phyloP scores from a whole-genome alignment of 2,797 vertebrate species.

The Thunnus albacares region DNA sequence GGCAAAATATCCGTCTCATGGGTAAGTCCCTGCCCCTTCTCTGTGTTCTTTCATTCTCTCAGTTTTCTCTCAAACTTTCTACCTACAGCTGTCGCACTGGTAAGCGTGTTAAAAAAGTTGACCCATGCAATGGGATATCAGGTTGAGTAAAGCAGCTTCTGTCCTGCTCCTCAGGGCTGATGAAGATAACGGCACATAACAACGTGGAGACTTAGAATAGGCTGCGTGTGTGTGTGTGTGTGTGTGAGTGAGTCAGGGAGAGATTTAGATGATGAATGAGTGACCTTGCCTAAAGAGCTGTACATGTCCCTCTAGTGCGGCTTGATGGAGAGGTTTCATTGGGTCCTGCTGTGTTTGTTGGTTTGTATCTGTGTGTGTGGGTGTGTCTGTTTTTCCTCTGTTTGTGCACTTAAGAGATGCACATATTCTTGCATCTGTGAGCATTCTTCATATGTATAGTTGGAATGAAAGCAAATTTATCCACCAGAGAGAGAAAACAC shows the following conservation, averaged over 20 bases:
- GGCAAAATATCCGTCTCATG: constrained; percentile 52
- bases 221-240: constrained; percentile 8
- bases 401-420: constrained; percentile 52
- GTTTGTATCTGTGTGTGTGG: not conserved
- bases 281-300: constrained; percentile 80
- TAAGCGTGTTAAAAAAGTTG: constrained; percentile 49
- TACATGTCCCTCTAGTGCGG: constrained; percentile 62
- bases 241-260: constrained; percentile 48
- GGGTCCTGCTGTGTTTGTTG: constrained; percentile 61
- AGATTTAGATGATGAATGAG: constrained; percentile 79
- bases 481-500: constrained; percentile 65
- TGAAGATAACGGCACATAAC: constrained; percentile 67
- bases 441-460: constrained; percentile 62
- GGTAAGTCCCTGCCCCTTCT: constrained; percentile 35
- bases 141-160: constrained; percentile 34
- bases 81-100: constrained; percentile 46
- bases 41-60: constrained; percentile 25
- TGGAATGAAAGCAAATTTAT: constrained; percentile 61
- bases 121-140: constrained; percentile 53
- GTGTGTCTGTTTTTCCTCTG: constrained; percentile 27
- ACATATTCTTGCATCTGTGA: constrained; percentile 59
- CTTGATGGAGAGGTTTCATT: constrained; percentile 67
- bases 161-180: constrained; percentile 61
- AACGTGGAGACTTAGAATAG: constrained; percentile 38
- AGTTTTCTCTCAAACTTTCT: constrained; percentile 23